These are phyloP conservation scores for Eumacrocentrus americanus DNA, from an alignment of 2,888 invertebrate genomes.

Conservation along the genomic window DNA sequence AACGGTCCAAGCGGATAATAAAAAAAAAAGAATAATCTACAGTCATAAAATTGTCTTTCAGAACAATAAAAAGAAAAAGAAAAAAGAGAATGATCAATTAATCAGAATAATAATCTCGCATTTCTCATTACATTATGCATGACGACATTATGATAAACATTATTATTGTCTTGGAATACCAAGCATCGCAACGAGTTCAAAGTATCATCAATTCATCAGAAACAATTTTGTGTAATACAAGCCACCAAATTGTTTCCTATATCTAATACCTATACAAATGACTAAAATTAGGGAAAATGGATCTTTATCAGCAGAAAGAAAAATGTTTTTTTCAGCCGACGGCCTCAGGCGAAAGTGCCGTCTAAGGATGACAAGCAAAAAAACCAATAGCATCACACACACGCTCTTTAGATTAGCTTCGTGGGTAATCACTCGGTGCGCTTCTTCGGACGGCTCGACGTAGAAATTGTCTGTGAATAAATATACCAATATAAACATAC, in stretches of 20 bases:
- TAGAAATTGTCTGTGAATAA: no score
- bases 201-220: not conserved
- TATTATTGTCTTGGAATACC: no score
- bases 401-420: constrained; percentile 5
- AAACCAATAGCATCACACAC: constrained; percentile 23
- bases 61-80: not conserved
- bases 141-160: not conserved
- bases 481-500: no score
- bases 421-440: not conserved
- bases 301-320: not conserved
- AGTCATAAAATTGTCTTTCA: not conserved
- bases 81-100: not conserved
- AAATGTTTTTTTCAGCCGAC: not conserved
- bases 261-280: no score
- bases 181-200: not conserved
- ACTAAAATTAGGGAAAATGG: not conserved
- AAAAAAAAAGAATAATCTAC: not conserved
- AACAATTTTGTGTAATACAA: no score
- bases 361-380: constrained; percentile 45
- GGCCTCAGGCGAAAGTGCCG: constrained; percentile 39
- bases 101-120: no score
- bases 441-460: no score
- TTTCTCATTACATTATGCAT: not conserved
- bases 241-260: not conserved
- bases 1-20: not conserved